phyloP scores from a whole-genome alignment of 2,113 vertebrate species.

The Haemorhous mexicanus region DNA sequence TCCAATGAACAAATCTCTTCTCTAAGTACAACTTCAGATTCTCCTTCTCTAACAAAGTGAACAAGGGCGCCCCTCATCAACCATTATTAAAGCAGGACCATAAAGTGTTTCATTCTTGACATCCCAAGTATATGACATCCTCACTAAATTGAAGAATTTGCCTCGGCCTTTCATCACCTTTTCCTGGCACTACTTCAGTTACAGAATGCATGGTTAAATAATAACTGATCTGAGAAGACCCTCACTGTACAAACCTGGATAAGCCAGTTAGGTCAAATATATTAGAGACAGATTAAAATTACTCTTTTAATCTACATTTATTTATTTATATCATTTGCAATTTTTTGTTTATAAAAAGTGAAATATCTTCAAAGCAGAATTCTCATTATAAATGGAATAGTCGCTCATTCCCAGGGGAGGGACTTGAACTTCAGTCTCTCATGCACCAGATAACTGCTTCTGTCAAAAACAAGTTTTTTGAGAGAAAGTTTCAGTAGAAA shows the following conservation, averaged over 20 bases:
- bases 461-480: not conserved
- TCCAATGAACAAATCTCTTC: not conserved
- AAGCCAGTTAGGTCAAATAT: not conserved
- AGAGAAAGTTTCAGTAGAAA: not conserved
- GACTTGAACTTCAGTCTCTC: not conserved
- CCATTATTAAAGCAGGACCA: rapidly evolving
- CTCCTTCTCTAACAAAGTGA: not conserved
- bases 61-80: not conserved
- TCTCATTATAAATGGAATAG: not conserved
- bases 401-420: not conserved
- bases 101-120: not conserved
- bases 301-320: not conserved
- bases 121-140: not conserved
- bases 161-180: not conserved
- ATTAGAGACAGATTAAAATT: not conserved
- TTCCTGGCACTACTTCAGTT: not conserved
- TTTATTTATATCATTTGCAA: not conserved
- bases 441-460: not conserved
- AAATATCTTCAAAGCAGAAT: not conserved
- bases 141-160: not conserved
- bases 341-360: not conserved
- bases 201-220: not conserved
- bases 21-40: not conserved
- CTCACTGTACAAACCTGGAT: not conserved
- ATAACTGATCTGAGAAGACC: not conserved